Base-by-base conservation (phyloP, 2,797 vertebrate species). In the Poecile montanus region DNA sequence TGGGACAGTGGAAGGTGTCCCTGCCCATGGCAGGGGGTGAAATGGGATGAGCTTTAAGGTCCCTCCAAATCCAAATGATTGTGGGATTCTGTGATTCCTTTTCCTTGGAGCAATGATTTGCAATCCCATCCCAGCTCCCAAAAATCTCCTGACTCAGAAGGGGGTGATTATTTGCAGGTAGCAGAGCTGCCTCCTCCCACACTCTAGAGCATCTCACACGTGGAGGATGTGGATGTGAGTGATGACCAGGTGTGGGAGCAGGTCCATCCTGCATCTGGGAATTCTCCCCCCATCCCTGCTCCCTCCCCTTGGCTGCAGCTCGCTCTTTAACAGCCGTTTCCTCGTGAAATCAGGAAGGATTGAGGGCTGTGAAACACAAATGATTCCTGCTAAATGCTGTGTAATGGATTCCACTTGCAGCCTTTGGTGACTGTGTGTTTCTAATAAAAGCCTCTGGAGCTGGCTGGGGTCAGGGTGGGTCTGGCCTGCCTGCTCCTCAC, bases 371-470 rank as follows among this genome's bases (percentile, higher is more conserved):
- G 82, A 89, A 83, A 66, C 58, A 74, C 57, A 65, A 63, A 77
- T 29, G 68, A 48, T 76, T 42, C 0, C 5, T 71, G 38, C 81
- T 89, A 57, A 94, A 61, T 18, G 62, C 89, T 93, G 91, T 67
- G 89, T 87, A 88, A 89, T 88, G 85, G 76, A 53, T 88, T 91
- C 82, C 94, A 67, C 92, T 91, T 10, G 92, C 86, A 76, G 38
- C 9, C 34, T 63, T 73, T 83, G 9, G 7, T 79, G 91, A 2
- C 81, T 62, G 72, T 36, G 57, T 87, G 93, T 91, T 94, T 91
- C 87, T 63, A 67, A 82, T 89, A 36, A 82, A 78, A 89, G 54
- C 20, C 44, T 84, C n/a, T 1, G 77, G 74, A 75, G 54, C 53
- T 36, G 53, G 3, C n/a, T 19, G 50, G 45, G 61, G 19, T 36